phyloP scores from a whole-genome alignment of 2,797 vertebrate species.

The Periophthalmus magnuspinnatus region DNA sequence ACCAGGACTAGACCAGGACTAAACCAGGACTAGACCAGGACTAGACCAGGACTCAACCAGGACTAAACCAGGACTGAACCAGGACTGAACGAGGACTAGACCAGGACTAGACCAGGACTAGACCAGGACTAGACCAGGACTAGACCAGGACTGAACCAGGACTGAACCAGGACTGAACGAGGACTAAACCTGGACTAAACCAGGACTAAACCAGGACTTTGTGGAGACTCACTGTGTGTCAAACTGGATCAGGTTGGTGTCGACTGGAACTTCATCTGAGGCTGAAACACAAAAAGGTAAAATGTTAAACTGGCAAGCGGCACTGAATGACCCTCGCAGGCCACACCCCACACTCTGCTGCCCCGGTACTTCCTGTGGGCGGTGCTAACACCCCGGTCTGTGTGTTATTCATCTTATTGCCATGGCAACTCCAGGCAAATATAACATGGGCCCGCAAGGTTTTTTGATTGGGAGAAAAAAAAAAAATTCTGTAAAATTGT shows the following conservation, averaged over 20 bases:
- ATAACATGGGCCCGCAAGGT: too few relatives aligned
- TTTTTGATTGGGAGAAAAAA: too few relatives aligned
- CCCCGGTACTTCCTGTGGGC: too few relatives aligned
- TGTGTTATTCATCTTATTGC: too few relatives aligned
- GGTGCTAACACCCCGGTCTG: too few relatives aligned
- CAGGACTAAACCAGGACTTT: background rate
- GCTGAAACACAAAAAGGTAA: conserved; percentile 45
- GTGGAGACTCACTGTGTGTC: conserved; percentile 87
- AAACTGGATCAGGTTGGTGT: conserved; percentile 92
- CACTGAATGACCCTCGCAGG: too few relatives aligned
- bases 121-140: background rate
- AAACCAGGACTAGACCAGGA: background rate
- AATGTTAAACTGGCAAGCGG: too few relatives aligned
- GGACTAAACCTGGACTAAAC: background rate
- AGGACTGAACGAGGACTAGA: background rate
- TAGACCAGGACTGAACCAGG: background rate
- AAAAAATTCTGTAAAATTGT: too few relatives aligned
- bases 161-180: background rate
- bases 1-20: background rate
- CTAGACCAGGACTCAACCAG: background rate
- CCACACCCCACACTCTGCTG: too few relatives aligned
- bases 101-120: background rate
- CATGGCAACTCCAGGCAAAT: too few relatives aligned
- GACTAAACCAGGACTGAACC: background rate
- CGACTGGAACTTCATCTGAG: conserved; percentile 83